These are phyloP conservation scores for Microctonus brassicae DNA, from an alignment of 2,888 invertebrate species.

Conservation along the genomic window DNA sequence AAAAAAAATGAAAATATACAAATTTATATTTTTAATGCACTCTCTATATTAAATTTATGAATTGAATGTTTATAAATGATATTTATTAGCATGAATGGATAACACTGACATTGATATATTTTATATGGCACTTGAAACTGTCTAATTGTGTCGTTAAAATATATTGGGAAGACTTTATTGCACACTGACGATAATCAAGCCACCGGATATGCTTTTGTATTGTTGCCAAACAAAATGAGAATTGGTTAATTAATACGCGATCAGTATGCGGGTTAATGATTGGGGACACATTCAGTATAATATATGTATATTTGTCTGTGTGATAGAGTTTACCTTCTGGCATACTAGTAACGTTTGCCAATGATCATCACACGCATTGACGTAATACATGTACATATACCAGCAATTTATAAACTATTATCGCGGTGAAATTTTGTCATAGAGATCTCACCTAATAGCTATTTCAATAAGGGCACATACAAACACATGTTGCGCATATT, in stretches of 20 bases:
- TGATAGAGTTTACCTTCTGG: conserved; percentile 17
- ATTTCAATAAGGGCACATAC: conserved; percentile 38
- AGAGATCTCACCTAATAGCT: conserved; percentile 28
- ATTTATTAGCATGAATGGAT: background rate
- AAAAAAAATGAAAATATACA: background rate
- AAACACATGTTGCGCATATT: conserved; percentile 29
- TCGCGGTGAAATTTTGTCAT: background rate
- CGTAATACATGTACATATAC: conserved; percentile 34
- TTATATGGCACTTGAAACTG: background rate
- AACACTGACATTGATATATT: background rate
- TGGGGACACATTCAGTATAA: conserved; percentile 45
- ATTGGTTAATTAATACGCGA: conserved; percentile 21
- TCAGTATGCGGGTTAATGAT: conserved; percentile 51
- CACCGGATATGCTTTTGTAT: conserved; percentile 8
- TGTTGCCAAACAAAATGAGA: conserved; percentile 9
- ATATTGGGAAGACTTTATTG: conserved; percentile 14
- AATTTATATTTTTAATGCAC: conserved; percentile 3
- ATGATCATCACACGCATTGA: conserved; percentile 45
- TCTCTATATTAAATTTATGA: background rate
- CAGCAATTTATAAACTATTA: background rate
- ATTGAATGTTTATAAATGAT: background rate
- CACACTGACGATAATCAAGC: background rate
- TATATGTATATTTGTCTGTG: conserved; percentile 39
- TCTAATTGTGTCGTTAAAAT: conserved; percentile 13
- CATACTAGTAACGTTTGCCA: conserved; percentile 6